Conservation (phyloP, 2,888 invertebrate species). For the Tortrix viridana region DNA sequence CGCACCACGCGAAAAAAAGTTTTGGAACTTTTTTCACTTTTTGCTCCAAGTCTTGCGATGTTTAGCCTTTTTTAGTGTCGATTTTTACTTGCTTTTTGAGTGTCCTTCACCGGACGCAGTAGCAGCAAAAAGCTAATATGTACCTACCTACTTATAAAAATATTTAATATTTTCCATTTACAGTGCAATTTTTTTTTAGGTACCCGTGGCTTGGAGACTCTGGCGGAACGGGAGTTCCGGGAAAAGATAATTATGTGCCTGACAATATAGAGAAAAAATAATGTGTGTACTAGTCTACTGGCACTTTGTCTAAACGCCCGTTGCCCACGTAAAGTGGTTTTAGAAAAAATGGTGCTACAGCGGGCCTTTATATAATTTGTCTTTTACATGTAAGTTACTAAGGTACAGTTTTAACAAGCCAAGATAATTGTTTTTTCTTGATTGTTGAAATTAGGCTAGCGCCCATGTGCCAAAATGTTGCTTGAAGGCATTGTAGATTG, state of each 20-base stretch:
- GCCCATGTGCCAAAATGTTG: conserved; percentile 6
- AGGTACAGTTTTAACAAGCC: conserved; percentile 13
- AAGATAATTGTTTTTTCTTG: not conserved
- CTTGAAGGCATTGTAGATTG: conserved; percentile 6
- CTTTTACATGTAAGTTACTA: conserved; percentile 13
- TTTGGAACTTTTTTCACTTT: too few species aligned
- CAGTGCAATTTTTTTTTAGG: conserved; percentile 68
- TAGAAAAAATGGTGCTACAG: not conserved
- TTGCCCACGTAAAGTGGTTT: not conserved
- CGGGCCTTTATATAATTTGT: conserved; percentile 27
- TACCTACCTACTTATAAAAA: too few species aligned
- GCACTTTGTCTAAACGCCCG: conserved; percentile 15
- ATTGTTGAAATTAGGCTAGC: not conserved
- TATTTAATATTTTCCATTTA: too few species aligned
- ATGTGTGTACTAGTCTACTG: conserved; percentile 39
- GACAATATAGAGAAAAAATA: conserved; percentile 84
- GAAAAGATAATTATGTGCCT: conserved; percentile 92
- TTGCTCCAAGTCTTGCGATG: too few species aligned
- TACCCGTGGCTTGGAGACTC: conserved; percentile 96
- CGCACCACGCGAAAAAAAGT: too few species aligned
- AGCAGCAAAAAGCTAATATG: too few species aligned
- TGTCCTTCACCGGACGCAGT: too few species aligned
- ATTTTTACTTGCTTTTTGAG: too few species aligned
- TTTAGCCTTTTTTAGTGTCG: too few species aligned
- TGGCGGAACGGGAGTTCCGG: conserved; percentile 91